Percentiles rank a stretch among this genome's conserved stretches.
These are phyloP conservation scores for Acanthacorydalis orientalis DNA, from an alignment of 2,888 invertebrate species.

Conservation along the genomic window DNA sequence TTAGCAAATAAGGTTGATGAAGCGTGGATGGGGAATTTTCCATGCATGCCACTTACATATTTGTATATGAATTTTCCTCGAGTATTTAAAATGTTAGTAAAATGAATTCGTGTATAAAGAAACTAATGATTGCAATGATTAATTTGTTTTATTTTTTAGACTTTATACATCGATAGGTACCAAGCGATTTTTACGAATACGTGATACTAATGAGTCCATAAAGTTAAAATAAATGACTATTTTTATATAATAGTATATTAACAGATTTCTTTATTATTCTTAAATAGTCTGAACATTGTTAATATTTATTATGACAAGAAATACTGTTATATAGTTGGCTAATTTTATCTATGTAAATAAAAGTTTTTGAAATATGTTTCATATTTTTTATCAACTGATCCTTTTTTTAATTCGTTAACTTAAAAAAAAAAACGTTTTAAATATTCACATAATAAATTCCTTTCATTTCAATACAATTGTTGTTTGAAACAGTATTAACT, in stretches of 20 bases:
- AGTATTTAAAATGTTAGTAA: conserved; percentile 27
- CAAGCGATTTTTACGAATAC: conserved; percentile 23
- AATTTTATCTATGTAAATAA: too few species aligned
- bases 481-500: too few species aligned
- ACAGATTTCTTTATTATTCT: not conserved
- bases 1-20: conserved; percentile 41
- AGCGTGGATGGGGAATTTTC: conserved; percentile 53
- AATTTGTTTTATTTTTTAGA: conserved; percentile 19
- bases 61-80: conserved; percentile 39
- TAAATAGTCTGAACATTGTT: too few species aligned
- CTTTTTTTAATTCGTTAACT: too few species aligned
- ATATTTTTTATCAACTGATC: too few species aligned
- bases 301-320: too few species aligned
- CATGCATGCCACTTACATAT: conserved; percentile 40
- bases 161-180: conserved; percentile 23
- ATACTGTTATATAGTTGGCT: too few species aligned
- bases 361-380: too few species aligned
- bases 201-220: conserved; percentile 24
- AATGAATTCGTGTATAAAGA: not conserved
- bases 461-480: too few species aligned
- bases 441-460: too few species aligned
- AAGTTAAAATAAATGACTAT: conserved; percentile 5
- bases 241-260: not conserved
- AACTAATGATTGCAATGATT: not conserved
- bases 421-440: too few species aligned